Conservation (phyloP, 2,888 invertebrate species). For the Glomeris marginata region DNA sequence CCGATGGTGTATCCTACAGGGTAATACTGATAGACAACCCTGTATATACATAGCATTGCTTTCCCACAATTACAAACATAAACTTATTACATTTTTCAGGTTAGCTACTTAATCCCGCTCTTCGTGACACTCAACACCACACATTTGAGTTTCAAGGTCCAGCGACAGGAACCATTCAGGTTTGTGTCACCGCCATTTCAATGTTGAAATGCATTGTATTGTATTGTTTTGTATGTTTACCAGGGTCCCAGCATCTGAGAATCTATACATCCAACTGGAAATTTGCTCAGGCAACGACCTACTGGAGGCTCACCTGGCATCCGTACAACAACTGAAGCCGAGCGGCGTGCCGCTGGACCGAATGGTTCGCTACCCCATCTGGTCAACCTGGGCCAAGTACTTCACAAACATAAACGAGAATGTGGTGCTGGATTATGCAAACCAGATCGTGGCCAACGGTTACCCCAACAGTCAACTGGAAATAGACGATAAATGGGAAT, state of each 20-base stretch:
- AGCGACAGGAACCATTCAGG: constrained; percentile 41
- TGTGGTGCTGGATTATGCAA: constrained; percentile 45
- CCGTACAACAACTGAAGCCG: constrained; percentile 35
- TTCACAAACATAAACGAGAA: constrained; percentile 48
- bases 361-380: constrained; percentile 65
- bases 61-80: no score
- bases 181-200: no score
- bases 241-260: constrained; percentile 11
- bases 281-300: not conserved
- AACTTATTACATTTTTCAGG: no score
- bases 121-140: constrained; percentile 51
- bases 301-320: not conserved
- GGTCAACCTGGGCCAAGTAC: constrained; percentile 76
- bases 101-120: constrained; percentile 47
- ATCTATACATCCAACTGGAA: not conserved
- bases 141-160: constrained; percentile 41
- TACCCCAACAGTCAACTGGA: constrained; percentile 41
- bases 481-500: constrained; percentile 34
- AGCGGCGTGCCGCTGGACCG: constrained; percentile 44
- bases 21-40: no score
- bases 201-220: no score
- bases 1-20: constrained; percentile 45
- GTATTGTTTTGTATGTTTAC: no score
- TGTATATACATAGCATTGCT: no score
- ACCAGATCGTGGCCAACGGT: constrained; percentile 46